phyloP scores from a whole-genome alignment of 2,113 vertebrate species.

The Leiothrix lutea region DNA sequence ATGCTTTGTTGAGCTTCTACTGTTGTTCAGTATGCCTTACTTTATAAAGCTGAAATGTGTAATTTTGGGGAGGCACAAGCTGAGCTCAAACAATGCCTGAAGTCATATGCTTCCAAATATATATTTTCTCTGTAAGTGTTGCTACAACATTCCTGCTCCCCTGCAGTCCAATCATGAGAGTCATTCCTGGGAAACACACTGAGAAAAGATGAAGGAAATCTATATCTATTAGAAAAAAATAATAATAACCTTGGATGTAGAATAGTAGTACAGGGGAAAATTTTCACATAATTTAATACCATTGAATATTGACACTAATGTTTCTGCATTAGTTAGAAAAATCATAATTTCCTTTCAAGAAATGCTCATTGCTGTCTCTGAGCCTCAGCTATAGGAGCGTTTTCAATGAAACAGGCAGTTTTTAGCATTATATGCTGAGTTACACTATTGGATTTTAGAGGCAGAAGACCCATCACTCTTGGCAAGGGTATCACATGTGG shows the following conservation, averaged over 20 bases:
- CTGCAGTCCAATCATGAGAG: background rate
- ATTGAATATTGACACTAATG: background rate
- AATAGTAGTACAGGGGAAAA: background rate
- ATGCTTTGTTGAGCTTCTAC: background rate
- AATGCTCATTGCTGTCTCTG: background rate
- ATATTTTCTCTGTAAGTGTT: background rate
- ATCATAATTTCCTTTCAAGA: background rate
- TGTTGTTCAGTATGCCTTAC: background rate
- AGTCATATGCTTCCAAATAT: background rate
- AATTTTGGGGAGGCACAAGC: background rate
- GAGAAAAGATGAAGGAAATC: background rate
- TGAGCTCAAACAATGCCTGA: background rate
- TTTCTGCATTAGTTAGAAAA: background rate
- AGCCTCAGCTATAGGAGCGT: background rate
- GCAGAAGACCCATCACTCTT: background rate
- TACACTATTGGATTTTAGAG: background rate
- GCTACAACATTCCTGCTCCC: background rate
- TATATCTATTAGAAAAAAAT: background rate
- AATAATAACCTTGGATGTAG: background rate
- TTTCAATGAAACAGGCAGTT: background rate
- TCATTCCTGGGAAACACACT: background rate
- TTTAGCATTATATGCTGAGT: background rate
- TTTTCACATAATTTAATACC: background rate
- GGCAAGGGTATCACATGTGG: background rate
- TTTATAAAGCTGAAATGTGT: background rate